Evolutionary conservation across 2,888 invertebrate species (phyloP).

Genomic region (Scotopteryx bipunctaria): DNA sequence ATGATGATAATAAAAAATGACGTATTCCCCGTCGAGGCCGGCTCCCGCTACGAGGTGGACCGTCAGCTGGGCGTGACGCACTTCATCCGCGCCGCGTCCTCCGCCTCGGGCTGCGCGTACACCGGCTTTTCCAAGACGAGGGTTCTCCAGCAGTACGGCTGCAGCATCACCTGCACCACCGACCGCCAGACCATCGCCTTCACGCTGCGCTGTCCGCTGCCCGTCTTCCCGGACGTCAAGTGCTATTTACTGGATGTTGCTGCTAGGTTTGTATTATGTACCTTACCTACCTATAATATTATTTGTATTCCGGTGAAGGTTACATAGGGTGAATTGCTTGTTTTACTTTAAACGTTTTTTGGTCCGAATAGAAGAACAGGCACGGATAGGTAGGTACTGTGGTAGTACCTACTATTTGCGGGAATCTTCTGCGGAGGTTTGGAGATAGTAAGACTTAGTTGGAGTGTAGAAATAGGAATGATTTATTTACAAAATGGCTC

Average conservation of each 20-base stretch:
- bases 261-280: slow-evolving; percentile 47
- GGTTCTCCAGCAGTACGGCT: slow-evolving; percentile 89
- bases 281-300: too few species aligned
- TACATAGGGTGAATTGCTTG: too few species aligned
- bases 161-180: slow-evolving; percentile 84
- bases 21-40: too few species aligned
- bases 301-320: too few species aligned
- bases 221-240: slow-evolving; percentile 53
- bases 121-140: slow-evolving; percentile 88
- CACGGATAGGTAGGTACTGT: too few species aligned
- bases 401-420: neutral
- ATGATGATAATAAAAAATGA: too few species aligned
- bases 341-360: too few species aligned
- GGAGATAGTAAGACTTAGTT: too few species aligned
- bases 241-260: slow-evolving; percentile 62
- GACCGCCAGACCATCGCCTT: slow-evolving; percentile 92
- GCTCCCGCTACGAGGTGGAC: slow-evolving; percentile 91
- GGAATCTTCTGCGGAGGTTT: too few species aligned
- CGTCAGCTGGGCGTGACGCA: slow-evolving; percentile 91
- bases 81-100: slow-evolving; percentile 89
- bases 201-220: slow-evolving; percentile 80
- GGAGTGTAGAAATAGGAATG: too few species aligned
- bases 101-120: slow-evolving; percentile 86
- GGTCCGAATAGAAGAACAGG: too few species aligned
- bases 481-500: too few species aligned